Conservation (phyloP, 2,888 invertebrate genomes). For the Phragmatobia fuliginosa region DNA sequence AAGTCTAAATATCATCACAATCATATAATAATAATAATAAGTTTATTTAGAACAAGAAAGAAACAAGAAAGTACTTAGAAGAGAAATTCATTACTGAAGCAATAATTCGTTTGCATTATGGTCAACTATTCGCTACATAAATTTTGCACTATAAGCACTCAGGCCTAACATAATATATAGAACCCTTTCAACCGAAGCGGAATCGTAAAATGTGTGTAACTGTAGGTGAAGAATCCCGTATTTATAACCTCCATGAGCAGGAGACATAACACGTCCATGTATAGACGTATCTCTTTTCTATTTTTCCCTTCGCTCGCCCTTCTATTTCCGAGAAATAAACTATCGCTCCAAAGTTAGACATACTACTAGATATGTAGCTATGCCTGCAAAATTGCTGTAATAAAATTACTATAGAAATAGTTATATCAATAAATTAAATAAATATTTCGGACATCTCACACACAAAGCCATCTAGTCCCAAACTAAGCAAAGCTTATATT, state of each 20-base stretch:
- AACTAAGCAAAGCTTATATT: too few relatives aligned
- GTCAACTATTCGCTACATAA: background rate
- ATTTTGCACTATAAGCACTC: background rate
- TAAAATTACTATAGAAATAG: too few relatives aligned
- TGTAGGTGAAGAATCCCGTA: conserved; percentile 37
- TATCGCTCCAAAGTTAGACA: background rate
- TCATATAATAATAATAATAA: too few relatives aligned
- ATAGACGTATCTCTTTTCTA: conserved; percentile 22
- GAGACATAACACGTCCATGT: conserved; percentile 24
- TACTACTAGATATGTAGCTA: background rate
- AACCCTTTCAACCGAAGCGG: conserved; percentile 30
- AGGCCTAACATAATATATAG: conserved; percentile 8
- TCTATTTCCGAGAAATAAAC: background rate
- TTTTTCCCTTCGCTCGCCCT: conserved; percentile 14
- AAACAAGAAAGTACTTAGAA: too few relatives aligned
- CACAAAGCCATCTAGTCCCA: too few relatives aligned
- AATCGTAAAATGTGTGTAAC: conserved; percentile 39
- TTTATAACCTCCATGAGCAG: conserved; percentile 37
- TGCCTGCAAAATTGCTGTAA: background rate
- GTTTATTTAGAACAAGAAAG: too few relatives aligned
- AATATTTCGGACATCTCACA: too few relatives aligned
- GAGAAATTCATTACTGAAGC: too few relatives aligned
- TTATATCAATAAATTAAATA: too few relatives aligned
- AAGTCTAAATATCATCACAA: too few relatives aligned
- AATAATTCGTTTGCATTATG: too few relatives aligned